Conservation (phyloP, 2,888 invertebrate species). For the Drosophila pseudotakahashii region DNA sequence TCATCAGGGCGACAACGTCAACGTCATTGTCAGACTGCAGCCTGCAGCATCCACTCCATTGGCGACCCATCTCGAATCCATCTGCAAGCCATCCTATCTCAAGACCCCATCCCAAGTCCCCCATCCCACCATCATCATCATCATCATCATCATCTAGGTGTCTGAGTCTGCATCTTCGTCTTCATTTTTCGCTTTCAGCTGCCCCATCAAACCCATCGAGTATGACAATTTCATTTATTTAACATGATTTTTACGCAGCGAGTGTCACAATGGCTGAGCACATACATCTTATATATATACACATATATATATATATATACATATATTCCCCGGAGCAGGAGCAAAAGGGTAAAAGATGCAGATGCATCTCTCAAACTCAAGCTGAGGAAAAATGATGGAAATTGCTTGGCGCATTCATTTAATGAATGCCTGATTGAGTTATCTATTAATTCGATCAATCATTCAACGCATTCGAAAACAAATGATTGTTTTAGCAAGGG, state of each 20-base stretch:
- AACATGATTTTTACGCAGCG: slow-evolving; percentile 60
- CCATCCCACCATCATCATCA: slow-evolving; percentile 4
- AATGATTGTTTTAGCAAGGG: slow-evolving; percentile 15
- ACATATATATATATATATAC: background rate
- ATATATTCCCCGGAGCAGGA: slow-evolving; percentile 5
- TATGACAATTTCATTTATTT: slow-evolving; percentile 78
- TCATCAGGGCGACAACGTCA: slow-evolving; percentile 63
- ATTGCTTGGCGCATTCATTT: slow-evolving; percentile 29
- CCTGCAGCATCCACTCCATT: slow-evolving; percentile 42
- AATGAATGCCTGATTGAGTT: slow-evolving; percentile 34
- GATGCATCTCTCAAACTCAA: slow-evolving; percentile 21
- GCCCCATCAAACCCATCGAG: slow-evolving; percentile 54
- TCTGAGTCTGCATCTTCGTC: slow-evolving; percentile 34
- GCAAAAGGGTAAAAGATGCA: slow-evolving; percentile 11
- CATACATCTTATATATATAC: slow-evolving; percentile 7
- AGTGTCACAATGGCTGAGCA: slow-evolving; percentile 46
- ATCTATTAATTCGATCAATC: slow-evolving; percentile 29
- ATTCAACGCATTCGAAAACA: slow-evolving; percentile 16
- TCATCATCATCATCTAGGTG: slow-evolving; percentile 40
- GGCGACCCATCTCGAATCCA: slow-evolving; percentile 28
- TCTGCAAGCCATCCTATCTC: slow-evolving; percentile 12
- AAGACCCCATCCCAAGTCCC: slow-evolving; percentile 4
- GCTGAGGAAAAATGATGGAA: slow-evolving; percentile 14
- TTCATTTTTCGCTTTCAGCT: slow-evolving; percentile 44
- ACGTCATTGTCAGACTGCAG: slow-evolving; percentile 65